A percentile compares a stretch with the other conserved stretches of the same genome.
These are phyloP conservation scores for Aphaenogaster floridana DNA, from an alignment of 1,140 invertebrate genomes.

Conservation along the genomic window DNA sequence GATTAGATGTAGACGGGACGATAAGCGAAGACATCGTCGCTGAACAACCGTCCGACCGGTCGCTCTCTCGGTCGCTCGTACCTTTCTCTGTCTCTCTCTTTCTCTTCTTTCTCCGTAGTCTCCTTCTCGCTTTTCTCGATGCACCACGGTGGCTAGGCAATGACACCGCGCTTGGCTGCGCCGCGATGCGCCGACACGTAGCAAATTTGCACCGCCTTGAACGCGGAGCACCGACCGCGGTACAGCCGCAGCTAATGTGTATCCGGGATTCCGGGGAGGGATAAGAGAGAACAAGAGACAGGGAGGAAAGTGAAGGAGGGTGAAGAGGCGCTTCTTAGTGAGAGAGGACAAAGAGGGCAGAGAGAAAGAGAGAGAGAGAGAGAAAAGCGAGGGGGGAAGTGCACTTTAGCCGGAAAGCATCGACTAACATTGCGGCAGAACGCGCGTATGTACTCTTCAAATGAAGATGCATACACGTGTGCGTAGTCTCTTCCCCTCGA, in stretches of 20 bases:
- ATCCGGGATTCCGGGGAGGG: conserved; percentile 18
- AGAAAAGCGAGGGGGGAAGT: background rate
- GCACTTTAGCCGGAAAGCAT: conserved; percentile 27
- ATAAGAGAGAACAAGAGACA: conserved; percentile 9
- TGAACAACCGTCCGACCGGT: conserved; percentile 26
- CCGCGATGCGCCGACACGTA: conserved; percentile 63
- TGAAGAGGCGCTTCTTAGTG: background rate
- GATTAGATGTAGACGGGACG: conserved; percentile 81
- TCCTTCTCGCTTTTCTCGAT: conserved; percentile 17
- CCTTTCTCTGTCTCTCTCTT: background rate
- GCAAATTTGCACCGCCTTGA: conserved; percentile 65
- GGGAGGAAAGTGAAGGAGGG: background rate
- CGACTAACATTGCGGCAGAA: conserved; percentile 6
- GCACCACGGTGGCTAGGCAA: conserved; percentile 58
- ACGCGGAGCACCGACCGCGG: conserved; percentile 22
- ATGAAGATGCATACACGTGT: background rate
- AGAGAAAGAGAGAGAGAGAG: background rate
- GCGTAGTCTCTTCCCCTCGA: background rate
- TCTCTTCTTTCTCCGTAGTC: too few relatives aligned
- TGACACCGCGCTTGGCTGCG: conserved; percentile 42
- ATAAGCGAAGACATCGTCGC: conserved; percentile 73
- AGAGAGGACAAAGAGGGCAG: background rate
- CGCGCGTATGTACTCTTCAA: background rate
- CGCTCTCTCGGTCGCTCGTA: background rate
- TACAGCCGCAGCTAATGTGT: conserved; percentile 46